phyloP scores from a whole-genome alignment of 2,797 vertebrate species.

The Gephyroberyx darwinii region DNA sequence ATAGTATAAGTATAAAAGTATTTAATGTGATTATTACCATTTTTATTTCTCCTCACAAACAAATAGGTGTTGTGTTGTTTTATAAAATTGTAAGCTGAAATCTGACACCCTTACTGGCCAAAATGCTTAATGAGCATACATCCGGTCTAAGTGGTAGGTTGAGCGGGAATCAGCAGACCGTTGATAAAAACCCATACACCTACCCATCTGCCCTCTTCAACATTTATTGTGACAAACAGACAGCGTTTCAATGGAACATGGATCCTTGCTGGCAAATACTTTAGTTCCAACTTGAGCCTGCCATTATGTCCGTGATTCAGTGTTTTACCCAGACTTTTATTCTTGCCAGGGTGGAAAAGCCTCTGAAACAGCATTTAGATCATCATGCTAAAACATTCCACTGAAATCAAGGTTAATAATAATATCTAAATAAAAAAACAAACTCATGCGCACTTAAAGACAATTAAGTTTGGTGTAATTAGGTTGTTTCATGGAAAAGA shows the following conservation, averaged over 20 bases:
- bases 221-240: neutral
- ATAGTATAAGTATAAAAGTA: no score
- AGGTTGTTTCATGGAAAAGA: neutral
- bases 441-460: no score
- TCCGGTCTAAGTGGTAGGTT: neutral
- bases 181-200: conserved; percentile 8
- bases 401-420: no score
- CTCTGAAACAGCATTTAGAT: no score
- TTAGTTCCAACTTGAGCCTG: no score
- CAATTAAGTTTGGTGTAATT: no score
- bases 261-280: no score
- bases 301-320: no score
- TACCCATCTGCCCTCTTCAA: neutral
- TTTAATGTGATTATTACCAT: conserved; percentile 7
- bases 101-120: neutral
- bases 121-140: neutral
- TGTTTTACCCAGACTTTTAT: no score
- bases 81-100: neutral
- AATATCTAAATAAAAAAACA: no score
- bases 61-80: conserved; percentile 2
- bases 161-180: conserved; percentile 19
- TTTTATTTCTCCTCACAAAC: conserved; percentile 5
- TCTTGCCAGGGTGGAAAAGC: no score
- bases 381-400: no score
- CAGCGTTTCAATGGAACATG: neutral